These are phyloP conservation scores for Antheraea pernyi DNA, from an alignment of 1,140 invertebrate species.

Conservation along the genomic window DNA sequence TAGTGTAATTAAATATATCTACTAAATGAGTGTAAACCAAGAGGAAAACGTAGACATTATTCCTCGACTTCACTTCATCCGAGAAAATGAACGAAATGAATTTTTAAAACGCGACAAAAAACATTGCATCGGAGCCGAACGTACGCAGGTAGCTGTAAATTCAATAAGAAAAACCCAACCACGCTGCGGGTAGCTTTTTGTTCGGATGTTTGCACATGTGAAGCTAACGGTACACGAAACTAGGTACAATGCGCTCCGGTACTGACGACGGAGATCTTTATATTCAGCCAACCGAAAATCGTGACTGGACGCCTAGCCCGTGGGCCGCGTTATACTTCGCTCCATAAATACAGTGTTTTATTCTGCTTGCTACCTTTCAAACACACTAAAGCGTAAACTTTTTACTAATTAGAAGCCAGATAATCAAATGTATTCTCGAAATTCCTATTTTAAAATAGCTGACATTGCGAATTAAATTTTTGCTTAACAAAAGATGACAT, in stretches of 20 bases:
- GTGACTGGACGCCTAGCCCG: not conserved
- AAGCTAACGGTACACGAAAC: slow-evolving; percentile 45
- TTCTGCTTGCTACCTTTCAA: not conserved
- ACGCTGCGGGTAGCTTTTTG: slow-evolving; percentile 31
- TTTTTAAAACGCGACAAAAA: not conserved
- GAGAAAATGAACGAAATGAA: not conserved
- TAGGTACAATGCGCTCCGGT: not conserved
- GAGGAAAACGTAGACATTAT: not conserved
- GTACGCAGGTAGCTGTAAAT: slow-evolving; percentile 44
- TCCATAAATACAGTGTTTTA: not conserved
- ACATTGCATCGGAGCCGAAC: not conserved
- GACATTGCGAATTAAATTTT: too few relatives aligned
- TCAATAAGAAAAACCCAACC: slow-evolving; percentile 31
- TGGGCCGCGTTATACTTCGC: not conserved
- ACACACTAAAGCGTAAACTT: not conserved
- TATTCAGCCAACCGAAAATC: not conserved
- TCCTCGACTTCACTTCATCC: not conserved
- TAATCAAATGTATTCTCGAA: too few relatives aligned
- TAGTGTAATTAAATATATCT: too few relatives aligned
- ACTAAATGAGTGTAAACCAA: too few relatives aligned
- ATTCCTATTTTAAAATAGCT: too few relatives aligned
- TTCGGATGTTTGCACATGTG: slow-evolving; percentile 29
- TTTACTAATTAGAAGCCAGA: not conserved
- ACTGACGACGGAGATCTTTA: not conserved
- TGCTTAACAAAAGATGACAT: too few relatives aligned